A percentile compares a stretch with the other conserved stretches of the same genome.
These are phyloP conservation scores for Otolemur crassicaudatus DNA, from an alignment of 2,797 vertebrate species.

Conservation along the genomic window DNA sequence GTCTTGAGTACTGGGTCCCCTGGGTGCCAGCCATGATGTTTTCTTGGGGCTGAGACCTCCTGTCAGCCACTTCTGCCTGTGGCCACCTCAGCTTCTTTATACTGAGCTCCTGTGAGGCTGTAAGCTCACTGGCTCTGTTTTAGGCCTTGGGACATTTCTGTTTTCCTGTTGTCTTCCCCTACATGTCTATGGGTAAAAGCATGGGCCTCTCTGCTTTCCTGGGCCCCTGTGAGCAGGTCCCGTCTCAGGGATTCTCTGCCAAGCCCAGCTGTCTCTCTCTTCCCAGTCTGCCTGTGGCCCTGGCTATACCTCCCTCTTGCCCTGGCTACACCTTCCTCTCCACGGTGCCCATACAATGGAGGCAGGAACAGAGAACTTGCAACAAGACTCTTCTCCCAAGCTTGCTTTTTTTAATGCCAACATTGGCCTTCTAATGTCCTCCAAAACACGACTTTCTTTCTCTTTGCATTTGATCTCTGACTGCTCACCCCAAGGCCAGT, in stretches of 20 bases:
- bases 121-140: background rate
- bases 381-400: background rate
- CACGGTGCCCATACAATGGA: background rate
- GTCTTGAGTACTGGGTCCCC: background rate
- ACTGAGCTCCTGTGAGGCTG: background rate
- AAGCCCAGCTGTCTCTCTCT: background rate
- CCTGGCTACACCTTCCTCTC: background rate
- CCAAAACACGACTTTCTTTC: background rate
- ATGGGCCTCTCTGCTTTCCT: background rate
- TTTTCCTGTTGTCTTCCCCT: background rate
- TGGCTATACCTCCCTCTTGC: background rate
- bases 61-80: background rate
- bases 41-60: background rate
- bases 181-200: background rate
- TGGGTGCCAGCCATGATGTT: too few species aligned
- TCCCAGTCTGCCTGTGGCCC: background rate
- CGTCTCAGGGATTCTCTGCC: background rate
- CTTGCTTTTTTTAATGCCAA: background rate
- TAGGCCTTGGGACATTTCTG: background rate
- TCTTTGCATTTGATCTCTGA: background rate
- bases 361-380: background rate
- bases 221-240: background rate
- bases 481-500: background rate
- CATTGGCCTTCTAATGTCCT: background rate
- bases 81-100: background rate